A percentile compares a stretch with the other conserved stretches of the same genome.
Evolutionary conservation across 2,113 vertebrate species (phyloP).

Genomic region (Gopherus flavomarginatus): DNA sequence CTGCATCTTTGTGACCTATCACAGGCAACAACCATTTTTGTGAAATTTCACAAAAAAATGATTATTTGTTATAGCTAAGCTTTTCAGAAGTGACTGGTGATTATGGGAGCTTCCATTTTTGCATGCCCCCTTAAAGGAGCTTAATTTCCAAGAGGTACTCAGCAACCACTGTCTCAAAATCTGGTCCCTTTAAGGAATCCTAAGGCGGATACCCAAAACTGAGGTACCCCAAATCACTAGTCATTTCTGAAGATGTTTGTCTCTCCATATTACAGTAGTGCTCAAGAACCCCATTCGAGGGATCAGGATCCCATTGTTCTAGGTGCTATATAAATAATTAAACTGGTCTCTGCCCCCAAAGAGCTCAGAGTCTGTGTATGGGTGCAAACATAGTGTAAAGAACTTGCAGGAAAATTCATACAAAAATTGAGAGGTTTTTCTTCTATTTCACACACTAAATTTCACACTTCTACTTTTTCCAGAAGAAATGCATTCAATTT

Average conservation of each 20-base stretch:
- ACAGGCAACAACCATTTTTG: neutral
- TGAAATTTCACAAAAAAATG: neutral
- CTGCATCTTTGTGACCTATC: neutral
- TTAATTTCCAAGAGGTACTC: neutral
- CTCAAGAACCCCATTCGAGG: neutral
- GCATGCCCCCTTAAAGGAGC: neutral
- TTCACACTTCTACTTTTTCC: neutral
- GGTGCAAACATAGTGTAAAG: no score
- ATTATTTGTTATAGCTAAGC: neutral
- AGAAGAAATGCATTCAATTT: neutral
- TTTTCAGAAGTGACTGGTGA: neutral
- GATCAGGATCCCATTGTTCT: neutral
- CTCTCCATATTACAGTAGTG: neutral
- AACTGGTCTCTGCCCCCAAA: neutral
- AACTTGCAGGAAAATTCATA: no score
- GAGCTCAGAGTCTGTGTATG: neutral
- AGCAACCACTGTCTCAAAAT: neutral
- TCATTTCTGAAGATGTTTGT: neutral
- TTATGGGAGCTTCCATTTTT: neutral
- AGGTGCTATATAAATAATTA: neutral
- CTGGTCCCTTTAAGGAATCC: neutral
- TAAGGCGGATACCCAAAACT: neutral
- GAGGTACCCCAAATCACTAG: neutral
- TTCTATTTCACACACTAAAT: no score
- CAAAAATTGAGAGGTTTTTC: no score